These are phyloP conservation scores for Lamellibrachia luymesi DNA, from an alignment of 1,140 invertebrate species.

Conservation along the genomic window DNA sequence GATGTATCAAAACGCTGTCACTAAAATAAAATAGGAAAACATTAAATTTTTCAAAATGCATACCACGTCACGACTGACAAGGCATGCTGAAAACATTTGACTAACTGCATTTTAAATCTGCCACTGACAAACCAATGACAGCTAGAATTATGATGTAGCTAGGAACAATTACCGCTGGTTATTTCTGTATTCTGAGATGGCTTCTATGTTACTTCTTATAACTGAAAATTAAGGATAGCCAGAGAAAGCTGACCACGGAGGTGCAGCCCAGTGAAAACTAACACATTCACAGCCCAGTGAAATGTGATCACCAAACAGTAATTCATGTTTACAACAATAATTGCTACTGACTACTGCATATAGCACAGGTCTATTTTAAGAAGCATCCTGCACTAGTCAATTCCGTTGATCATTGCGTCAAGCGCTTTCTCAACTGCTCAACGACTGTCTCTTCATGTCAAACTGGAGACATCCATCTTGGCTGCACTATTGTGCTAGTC, in stretches of 20 bases:
- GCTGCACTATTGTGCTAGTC: neutral
- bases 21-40: too few relatives aligned
- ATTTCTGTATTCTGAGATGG: neutral
- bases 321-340: neutral
- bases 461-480: neutral
- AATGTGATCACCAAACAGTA: neutral
- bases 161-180: neutral
- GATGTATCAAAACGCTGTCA: too few relatives aligned
- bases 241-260: neutral
- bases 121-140: too few relatives aligned
- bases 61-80: too few relatives aligned
- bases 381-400: neutral
- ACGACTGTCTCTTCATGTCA: neutral
- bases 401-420: neutral
- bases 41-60: too few relatives aligned
- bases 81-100: too few relatives aligned
- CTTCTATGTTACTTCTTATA: neutral
- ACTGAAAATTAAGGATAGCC: neutral
- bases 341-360: neutral
- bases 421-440: neutral
- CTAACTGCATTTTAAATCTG: too few relatives aligned
- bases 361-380: neutral
- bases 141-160: neutral
- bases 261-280: neutral
- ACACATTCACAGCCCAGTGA: neutral